Evolutionary conservation across 2,113 vertebrate species (phyloP).

Genomic region (Aphelocoma coerulescens): DNA sequence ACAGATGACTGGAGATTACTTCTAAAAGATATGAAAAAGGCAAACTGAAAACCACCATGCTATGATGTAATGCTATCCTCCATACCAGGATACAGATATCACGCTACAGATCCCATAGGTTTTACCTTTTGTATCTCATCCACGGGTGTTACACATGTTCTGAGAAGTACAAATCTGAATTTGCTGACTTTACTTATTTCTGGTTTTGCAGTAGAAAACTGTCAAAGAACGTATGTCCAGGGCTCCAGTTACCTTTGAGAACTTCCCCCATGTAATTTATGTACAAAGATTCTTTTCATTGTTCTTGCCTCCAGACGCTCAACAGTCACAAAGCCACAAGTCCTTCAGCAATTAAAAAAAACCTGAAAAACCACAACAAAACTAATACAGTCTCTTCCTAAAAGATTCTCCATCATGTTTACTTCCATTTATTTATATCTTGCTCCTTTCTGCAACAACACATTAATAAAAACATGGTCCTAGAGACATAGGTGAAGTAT

Average conservation of each 20-base stretch:
- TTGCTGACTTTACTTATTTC: neutral
- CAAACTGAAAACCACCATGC: neutral
- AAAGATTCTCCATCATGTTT: neutral
- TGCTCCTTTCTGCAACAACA: neutral
- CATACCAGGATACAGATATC: neutral
- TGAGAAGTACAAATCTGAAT: neutral
- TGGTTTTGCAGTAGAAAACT: neutral
- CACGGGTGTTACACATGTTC: neutral
- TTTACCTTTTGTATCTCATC: neutral
- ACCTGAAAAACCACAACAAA: neutral
- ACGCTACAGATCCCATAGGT: accelerated
- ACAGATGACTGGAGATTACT: neutral
- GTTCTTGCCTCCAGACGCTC: neutral
- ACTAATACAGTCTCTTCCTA: neutral
- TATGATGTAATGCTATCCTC: neutral
- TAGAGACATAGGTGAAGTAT: neutral
- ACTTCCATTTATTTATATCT: neutral
- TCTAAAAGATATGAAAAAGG: neutral
- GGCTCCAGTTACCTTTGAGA: neutral
- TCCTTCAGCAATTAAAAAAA: neutral
- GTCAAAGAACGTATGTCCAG: neutral
- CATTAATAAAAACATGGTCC: neutral
- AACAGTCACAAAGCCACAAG: neutral
- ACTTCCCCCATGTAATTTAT: accelerated
- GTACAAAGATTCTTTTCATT: neutral